Evolutionary conservation across 2,797 vertebrate species (phyloP).

Genomic region (Pseudochirops cupreus): DNA sequence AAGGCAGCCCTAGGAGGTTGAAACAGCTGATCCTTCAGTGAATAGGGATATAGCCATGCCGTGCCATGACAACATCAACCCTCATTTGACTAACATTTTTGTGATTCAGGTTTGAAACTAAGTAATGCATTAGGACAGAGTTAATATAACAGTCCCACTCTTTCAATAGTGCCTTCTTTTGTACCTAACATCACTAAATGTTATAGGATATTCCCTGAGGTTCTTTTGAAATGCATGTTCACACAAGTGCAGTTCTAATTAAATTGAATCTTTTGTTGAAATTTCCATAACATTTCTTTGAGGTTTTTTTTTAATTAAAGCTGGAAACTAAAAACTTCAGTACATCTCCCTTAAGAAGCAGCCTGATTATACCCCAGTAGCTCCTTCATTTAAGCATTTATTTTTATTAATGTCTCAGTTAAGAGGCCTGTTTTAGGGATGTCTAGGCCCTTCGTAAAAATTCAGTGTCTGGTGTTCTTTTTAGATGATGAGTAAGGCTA

Average conservation of each 20-base stretch:
- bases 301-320: constrained; percentile 24
- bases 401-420: constrained; percentile 44
- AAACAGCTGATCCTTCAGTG: constrained; percentile 15
- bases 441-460: constrained; percentile 17
- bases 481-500: constrained; percentile 21
- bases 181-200: neutral
- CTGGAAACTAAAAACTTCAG: constrained; percentile 12
- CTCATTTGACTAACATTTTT: constrained; percentile 36
- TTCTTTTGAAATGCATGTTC: constrained; percentile 39
- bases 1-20: neutral
- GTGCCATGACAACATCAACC: constrained; percentile 17
- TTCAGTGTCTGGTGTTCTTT: neutral
- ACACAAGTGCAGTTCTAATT: constrained; percentile 19
- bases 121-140: constrained; percentile 33
- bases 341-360: constrained; percentile 6
- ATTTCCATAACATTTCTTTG: constrained; percentile 27
- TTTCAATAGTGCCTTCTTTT: neutral
- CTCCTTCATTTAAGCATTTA: constrained; percentile 9
- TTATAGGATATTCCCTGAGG: constrained; percentile 9
- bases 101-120: constrained; percentile 37
- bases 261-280: constrained; percentile 5
- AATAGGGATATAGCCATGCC: constrained; percentile 1
- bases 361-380: constrained; percentile 9
- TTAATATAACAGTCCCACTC: neutral
- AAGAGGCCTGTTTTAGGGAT: constrained; percentile 26